Evolutionary conservation across 1,140 invertebrate genomes (phyloP).

Genomic region (Lordiphosa collinella): DNA sequence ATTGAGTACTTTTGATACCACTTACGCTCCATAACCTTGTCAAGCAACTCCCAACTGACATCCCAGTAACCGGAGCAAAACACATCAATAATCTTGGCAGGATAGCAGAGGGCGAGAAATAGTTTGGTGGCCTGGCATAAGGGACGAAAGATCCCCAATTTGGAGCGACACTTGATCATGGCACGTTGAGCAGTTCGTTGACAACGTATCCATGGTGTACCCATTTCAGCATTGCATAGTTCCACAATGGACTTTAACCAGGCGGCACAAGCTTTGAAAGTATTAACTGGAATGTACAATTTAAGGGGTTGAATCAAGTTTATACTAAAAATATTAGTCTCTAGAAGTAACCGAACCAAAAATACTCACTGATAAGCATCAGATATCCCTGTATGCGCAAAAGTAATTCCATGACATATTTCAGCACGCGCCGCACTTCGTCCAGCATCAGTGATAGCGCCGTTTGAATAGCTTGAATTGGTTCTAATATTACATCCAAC

Average conservation of each 20-base stretch:
- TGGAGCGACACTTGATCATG: conserved; percentile 82
- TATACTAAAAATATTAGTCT: conserved; percentile 81
- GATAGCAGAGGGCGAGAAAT: conserved; percentile 83
- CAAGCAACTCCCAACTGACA: conserved; percentile 82
- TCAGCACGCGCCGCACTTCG: conserved; percentile 82
- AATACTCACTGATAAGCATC: conserved; percentile 77
- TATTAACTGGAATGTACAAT: conserved; percentile 80
- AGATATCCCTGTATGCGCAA: conserved; percentile 82
- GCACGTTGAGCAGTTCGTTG: conserved; percentile 83
- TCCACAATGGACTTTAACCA: conserved; percentile 86
- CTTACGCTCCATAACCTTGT: conserved; percentile 78
- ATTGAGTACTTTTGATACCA: neutral
- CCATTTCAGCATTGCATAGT: conserved; percentile 87
- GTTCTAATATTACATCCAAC: conserved; percentile 84
- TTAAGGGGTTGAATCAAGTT: no score
- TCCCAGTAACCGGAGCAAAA: conserved; percentile 85
- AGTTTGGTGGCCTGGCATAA: conserved; percentile 84
- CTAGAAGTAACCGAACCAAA: no score
- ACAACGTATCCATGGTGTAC: conserved; percentile 83
- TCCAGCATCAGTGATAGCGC: conserved; percentile 83
- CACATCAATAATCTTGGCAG: conserved; percentile 84
- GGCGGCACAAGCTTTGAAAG: conserved; percentile 83
- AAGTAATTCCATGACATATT: conserved; percentile 82
- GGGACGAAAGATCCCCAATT: conserved; percentile 81
- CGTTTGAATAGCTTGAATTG: conserved; percentile 84